Conservation (phyloP, 2,888 invertebrate species). For the Ptychoptera albimana region DNA sequence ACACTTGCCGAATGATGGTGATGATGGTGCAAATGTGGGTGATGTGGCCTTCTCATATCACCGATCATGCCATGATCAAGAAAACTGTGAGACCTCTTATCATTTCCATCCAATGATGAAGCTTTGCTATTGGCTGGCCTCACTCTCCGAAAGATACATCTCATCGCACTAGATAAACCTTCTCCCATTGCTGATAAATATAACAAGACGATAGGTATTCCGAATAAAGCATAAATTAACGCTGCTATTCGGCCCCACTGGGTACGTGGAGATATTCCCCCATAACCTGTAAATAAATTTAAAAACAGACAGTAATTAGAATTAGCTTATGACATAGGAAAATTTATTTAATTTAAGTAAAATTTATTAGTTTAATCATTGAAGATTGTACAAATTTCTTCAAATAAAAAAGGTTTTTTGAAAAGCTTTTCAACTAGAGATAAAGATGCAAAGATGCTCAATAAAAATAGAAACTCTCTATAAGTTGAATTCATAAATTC, state of each 20-base stretch:
- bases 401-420: no score
- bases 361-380: background rate
- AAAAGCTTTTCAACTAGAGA: no score
- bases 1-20: constrained; percentile 38
- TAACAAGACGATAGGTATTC: constrained; percentile 76
- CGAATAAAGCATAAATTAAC: constrained; percentile 69
- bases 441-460: no score
- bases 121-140: constrained; percentile 20
- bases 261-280: constrained; percentile 66
- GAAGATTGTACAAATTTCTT: no score
- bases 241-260: constrained; percentile 61
- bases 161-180: constrained; percentile 62
- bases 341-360: background rate
- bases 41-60: background rate
- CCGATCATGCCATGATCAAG: constrained; percentile 1
- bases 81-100: constrained; percentile 9
- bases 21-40: constrained; percentile 12
- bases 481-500: no score
- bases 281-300: constrained; percentile 49
- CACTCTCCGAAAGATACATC: constrained; percentile 47
- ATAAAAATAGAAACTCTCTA: no score
- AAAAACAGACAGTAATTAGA: background rate
- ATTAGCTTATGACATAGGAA: background rate
- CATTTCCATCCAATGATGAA: constrained; percentile 10
- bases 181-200: constrained; percentile 80